These are phyloP conservation scores for Drosophila falleni DNA, from an alignment of 2,888 invertebrate species.

Conservation along the genomic window DNA sequence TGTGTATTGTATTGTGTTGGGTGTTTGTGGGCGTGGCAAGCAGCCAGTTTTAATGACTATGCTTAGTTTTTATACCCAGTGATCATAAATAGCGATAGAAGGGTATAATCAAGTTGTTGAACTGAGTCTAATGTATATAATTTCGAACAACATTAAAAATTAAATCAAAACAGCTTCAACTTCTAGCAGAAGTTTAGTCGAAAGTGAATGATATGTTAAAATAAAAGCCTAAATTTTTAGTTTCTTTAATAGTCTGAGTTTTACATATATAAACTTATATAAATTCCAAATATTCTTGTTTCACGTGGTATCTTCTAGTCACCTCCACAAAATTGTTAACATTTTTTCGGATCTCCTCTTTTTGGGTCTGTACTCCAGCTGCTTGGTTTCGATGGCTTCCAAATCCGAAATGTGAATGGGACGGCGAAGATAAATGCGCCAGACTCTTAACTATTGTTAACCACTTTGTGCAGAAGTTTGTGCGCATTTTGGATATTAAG, in stretches of 20 bases:
- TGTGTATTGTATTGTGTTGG: conserved; percentile 16
- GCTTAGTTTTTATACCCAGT: conserved; percentile 43
- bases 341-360: not conserved
- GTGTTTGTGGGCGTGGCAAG: conserved; percentile 39
- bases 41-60: conserved; percentile 52
- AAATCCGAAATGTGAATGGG: conserved; percentile 18
- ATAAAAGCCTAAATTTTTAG: not conserved
- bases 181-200: too few species aligned
- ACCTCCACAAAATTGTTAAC: not conserved
- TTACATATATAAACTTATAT: not conserved
- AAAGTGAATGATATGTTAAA: too few species aligned
- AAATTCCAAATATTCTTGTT: not conserved
- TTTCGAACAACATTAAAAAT: not conserved
- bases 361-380: conserved; percentile 9
- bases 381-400: conserved; percentile 13
- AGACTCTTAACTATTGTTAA: conserved; percentile 67
- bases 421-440: conserved; percentile 16
- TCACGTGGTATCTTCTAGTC: conserved; percentile 1
- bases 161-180: too few species aligned
- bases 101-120: not conserved
- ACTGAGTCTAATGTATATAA: not conserved
- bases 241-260: not conserved
- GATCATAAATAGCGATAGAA: not conserved
- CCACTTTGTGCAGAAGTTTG: conserved; percentile 59
- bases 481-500: conserved; percentile 51